These are phyloP conservation scores for Sclerurus mexicanus DNA, from an alignment of 2,113 vertebrate species.

Conservation along the genomic window DNA sequence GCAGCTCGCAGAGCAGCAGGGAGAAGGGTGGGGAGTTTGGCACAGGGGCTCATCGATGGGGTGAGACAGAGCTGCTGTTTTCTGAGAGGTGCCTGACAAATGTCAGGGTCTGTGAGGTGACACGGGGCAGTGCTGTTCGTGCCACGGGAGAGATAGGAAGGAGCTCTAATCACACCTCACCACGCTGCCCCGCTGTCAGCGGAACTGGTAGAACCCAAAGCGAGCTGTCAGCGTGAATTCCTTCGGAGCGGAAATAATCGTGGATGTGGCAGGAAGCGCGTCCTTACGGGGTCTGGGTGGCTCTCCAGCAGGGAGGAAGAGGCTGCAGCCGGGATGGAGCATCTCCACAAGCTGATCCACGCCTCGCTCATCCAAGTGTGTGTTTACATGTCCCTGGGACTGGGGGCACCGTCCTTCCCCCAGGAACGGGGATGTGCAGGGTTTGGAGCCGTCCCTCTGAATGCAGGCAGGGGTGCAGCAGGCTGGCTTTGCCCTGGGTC, in stretches of 20 bases:
- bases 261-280: neutral
- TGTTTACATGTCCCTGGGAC: fast-evolving
- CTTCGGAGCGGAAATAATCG: neutral
- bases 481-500: too few relatives aligned
- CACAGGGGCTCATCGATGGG: fast-evolving
- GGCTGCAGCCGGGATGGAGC: neutral
- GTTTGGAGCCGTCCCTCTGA: too few relatives aligned
- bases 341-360: neutral
- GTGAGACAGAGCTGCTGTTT: neutral
- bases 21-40: too few relatives aligned
- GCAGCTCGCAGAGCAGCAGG: neutral
- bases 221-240: neutral
- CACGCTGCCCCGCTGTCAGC: neutral
- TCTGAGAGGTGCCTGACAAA: fast-evolving
- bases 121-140: fast-evolving
- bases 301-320: neutral
- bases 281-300: neutral
- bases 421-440: neutral
- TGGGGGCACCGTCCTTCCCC: fast-evolving
- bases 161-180: neutral
- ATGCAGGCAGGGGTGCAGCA: too few relatives aligned
- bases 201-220: neutral
- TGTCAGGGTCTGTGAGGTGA: too few relatives aligned
- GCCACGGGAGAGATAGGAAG: neutral
- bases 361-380: neutral